These are phyloP conservation scores for Thrips palmi DNA, from an alignment of 1,140 invertebrate species.

Conservation along the genomic window DNA sequence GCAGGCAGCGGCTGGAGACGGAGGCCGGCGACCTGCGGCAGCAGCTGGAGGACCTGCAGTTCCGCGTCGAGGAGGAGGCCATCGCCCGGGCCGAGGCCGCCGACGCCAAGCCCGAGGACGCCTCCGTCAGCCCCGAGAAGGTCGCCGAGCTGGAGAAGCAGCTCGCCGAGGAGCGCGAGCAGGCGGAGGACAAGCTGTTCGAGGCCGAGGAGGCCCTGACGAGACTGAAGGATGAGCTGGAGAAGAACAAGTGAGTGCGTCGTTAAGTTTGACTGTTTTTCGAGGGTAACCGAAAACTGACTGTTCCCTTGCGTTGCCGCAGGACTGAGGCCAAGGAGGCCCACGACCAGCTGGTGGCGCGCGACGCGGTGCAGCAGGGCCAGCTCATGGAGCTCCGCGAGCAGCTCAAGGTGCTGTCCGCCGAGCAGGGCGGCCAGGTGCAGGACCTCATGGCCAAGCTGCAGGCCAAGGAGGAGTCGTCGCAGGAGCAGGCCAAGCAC, in stretches of 20 bases:
- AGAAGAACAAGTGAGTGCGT: no score
- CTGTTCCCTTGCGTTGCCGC: not conserved
- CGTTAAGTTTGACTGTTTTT: slow-evolving; percentile 10
- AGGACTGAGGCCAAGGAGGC: no score
- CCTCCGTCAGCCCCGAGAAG: no score
- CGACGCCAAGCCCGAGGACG: slow-evolving; percentile 28
- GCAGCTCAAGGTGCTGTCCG: no score
- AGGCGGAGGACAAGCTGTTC: slow-evolving; percentile 29
- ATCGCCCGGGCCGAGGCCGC: slow-evolving; percentile 49
- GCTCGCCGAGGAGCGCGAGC: slow-evolving; percentile 26
- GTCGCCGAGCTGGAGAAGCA: slow-evolving; percentile 32
- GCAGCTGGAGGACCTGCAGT: slow-evolving; percentile 73
- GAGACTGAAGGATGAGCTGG: slow-evolving; percentile 17
- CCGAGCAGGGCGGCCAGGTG: no score
- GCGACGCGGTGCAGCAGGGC: no score
- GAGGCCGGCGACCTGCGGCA: slow-evolving; percentile 43
- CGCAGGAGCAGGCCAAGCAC: no score
- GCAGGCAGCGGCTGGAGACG: slow-evolving; percentile 32
- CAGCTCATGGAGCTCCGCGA: no score
- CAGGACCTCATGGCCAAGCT: no score
- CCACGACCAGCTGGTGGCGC: no score
- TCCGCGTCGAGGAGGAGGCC: slow-evolving; percentile 77
- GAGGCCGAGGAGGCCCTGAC: slow-evolving; percentile 28
- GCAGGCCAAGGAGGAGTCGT: no score
- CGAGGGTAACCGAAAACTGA: not conserved